Conservation (phyloP, 2,797 vertebrate genomes). For the Myoxocephalus aenaeus region DNA sequence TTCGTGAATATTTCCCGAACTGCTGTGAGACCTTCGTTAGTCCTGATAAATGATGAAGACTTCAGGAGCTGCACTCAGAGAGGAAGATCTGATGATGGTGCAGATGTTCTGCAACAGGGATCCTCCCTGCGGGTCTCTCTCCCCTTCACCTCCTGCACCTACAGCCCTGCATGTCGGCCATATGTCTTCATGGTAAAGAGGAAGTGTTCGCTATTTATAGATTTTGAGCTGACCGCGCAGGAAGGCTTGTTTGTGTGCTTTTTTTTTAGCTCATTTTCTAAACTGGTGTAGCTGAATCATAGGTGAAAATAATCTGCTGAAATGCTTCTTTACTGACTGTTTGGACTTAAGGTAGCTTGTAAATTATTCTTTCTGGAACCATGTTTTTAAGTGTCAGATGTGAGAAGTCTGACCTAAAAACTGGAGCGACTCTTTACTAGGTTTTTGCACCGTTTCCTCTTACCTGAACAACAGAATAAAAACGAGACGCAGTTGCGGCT, state of each 20-base stretch:
- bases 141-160: slow-evolving; percentile 1
- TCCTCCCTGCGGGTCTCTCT: slow-evolving; percentile 8
- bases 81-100: slow-evolving; percentile 16
- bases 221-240: background rate
- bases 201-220: slow-evolving; percentile 6
- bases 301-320: slow-evolving; percentile 3
- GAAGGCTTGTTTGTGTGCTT: background rate
- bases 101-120: background rate
- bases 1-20: too few relatives aligned
- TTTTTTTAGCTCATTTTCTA: background rate
- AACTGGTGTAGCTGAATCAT: background rate
- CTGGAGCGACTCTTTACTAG: background rate
- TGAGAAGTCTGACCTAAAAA: background rate
- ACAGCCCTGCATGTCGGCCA: background rate
- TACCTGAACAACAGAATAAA: background rate
- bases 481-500: too few relatives aligned
- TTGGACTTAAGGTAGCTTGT: background rate
- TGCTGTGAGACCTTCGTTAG: too few relatives aligned
- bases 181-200: background rate
- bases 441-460: background rate
- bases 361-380: background rate
- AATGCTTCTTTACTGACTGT: background rate
- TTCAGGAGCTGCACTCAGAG: background rate
- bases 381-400: background rate
- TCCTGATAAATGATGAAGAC: background rate